Conservation (phyloP, 2,113 vertebrate species). For the Siniperca chuatsi region DNA sequence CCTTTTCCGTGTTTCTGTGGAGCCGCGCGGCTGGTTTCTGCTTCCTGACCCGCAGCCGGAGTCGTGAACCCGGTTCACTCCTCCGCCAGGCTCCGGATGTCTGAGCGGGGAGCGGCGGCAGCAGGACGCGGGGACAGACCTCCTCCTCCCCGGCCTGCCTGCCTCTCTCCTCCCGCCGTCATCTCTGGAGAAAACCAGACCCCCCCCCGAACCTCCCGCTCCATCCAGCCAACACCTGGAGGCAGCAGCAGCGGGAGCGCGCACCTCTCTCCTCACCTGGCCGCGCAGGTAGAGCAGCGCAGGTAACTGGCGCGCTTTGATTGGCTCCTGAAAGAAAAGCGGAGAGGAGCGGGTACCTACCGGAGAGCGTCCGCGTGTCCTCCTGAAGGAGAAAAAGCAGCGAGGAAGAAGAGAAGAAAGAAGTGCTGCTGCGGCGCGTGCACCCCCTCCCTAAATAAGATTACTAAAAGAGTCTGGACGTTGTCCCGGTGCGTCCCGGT, state of each 20-base stretch:
- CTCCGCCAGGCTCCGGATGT: background rate
- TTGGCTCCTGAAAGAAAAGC: conserved; percentile 43
- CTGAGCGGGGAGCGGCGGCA: conserved; percentile 8
- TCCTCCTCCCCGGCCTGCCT: conserved; percentile 3
- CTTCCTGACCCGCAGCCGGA: no score
- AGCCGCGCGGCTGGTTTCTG: no score
- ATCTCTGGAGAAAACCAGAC: background rate
- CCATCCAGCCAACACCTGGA: conserved; percentile 36
- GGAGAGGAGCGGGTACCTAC: conserved; percentile 19
- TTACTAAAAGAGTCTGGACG: conserved; percentile 72
- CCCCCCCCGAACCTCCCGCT: background rate
- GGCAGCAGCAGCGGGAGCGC: conserved; percentile 12
- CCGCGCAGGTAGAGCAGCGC: conserved; percentile 59
- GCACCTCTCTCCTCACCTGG: conserved; percentile 63
- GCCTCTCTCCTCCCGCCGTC: background rate
- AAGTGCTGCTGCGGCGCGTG: conserved; percentile 12
- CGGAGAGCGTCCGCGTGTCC: background rate
- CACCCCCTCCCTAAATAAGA: background rate
- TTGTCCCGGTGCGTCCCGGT: background rate
- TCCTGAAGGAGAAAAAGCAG: background rate
- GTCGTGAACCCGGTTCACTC: no score
- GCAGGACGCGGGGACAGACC: conserved; percentile 13
- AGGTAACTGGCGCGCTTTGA: conserved; percentile 53
- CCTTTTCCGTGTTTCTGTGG: no score
- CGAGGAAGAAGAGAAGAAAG: background rate